These are phyloP conservation scores for Drosophila ercepeae DNA, from an alignment of 1,140 invertebrate genomes.

Conservation along the genomic window DNA sequence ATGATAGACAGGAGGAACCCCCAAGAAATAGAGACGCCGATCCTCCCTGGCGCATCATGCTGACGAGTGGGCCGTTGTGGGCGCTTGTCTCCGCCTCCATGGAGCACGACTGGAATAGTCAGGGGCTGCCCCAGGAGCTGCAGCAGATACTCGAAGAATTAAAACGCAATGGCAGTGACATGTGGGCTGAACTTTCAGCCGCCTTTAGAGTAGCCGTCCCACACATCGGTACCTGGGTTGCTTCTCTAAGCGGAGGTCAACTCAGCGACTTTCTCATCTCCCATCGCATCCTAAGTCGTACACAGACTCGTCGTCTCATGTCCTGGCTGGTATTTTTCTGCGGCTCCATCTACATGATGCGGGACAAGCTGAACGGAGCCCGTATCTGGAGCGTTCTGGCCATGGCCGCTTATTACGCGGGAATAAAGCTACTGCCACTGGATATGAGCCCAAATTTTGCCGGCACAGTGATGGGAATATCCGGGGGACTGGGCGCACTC, in stretches of 20 bases:
- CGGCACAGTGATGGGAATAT: conserved; percentile 91
- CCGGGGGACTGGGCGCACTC: conserved; percentile 85
- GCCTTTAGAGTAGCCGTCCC: conserved; percentile 30
- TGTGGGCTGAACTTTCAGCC: conserved; percentile 35
- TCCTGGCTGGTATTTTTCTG: conserved; percentile 85
- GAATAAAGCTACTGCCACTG: conserved; percentile 90
- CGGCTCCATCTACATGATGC: conserved; percentile 85
- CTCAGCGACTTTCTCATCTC: conserved; percentile 86
- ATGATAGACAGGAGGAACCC: not conserved
- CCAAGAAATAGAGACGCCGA: conserved; percentile 21
- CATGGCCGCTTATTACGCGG: conserved; percentile 87
- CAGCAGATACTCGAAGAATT: conserved; percentile 84
- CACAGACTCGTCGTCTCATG: conserved; percentile 85
- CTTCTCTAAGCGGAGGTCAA: conserved; percentile 67
- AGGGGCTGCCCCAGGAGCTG: conserved; percentile 93
- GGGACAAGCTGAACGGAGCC: not conserved
- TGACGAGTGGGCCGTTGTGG: conserved; percentile 88
- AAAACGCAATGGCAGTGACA: not conserved
- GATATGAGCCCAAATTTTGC: conserved; percentile 92
- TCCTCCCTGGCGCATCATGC: conserved; percentile 85
- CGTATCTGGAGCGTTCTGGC: conserved; percentile 45
- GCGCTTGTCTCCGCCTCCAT: conserved; percentile 87
- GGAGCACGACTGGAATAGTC: conserved; percentile 92
- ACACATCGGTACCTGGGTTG: conserved; percentile 57
- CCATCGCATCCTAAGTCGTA: conserved; percentile 83